Conservation (phyloP, 64 coral and sea anemone species). For the Trachythela sp. region DNA sequence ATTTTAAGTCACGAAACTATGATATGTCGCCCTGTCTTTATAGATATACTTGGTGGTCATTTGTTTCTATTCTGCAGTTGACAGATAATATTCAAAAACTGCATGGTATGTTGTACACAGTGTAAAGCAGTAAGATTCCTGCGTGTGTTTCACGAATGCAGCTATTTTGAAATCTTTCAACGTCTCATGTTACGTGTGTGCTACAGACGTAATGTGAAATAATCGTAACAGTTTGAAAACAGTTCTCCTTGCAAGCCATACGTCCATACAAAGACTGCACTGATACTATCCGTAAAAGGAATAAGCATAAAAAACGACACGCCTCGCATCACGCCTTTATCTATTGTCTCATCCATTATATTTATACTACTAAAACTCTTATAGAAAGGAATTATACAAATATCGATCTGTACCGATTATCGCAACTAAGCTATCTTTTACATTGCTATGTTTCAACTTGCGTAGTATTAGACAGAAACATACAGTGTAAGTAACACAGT, state of each 20-base stretch:
- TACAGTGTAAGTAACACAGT: too few species aligned
- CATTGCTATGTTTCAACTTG: too few species aligned
- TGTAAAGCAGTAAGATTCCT: background rate
- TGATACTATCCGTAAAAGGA: too few species aligned
- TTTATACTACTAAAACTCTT: too few species aligned
- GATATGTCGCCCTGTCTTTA: background rate
- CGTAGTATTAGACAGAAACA: too few species aligned
- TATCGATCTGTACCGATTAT: too few species aligned
- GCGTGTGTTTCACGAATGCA: background rate
- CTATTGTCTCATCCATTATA: too few species aligned
- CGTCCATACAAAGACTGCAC: background rate
- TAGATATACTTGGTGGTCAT: background rate
- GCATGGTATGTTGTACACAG: background rate
- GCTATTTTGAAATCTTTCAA: background rate
- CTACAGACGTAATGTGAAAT: background rate
- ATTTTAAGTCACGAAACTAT: background rate
- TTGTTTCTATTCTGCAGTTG: background rate
- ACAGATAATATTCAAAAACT: background rate
- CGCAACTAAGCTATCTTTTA: too few species aligned
- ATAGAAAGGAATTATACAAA: too few species aligned
- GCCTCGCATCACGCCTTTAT: too few species aligned
- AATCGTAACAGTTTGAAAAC: background rate
- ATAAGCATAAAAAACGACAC: too few species aligned
- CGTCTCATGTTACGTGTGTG: background rate
- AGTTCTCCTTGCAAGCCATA: background rate